Evolutionary conservation across 2,113 vertebrate genomes (phyloP), one percentile per base, ranked within the genome.

Genomic region (Oryzias woworae): DNA sequence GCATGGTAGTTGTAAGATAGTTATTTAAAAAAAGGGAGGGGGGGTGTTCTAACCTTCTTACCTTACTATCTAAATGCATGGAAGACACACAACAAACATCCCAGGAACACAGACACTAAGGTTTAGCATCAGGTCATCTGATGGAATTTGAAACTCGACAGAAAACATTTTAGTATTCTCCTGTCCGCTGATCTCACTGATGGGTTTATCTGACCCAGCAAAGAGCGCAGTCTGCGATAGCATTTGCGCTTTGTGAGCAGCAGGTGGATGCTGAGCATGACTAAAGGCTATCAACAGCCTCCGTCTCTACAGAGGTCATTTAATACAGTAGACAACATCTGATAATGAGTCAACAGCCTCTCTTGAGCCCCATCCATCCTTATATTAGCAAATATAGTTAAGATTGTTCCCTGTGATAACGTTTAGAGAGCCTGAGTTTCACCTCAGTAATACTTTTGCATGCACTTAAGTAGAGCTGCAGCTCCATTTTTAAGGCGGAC

Each of bases 351-450:
- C 73, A 75, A 74, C 72, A 73, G 82, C 70, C 17, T 18, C 43
- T 12, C 44, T 57, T 2, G 44, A 18, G 61, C 22, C 58, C 72
- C 86, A 89, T 90, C 78, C 78, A 79, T 89, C 75, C 64, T 23
- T 51, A 62, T 86, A 84, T 88, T 85, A 82, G 59, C 52, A 44
- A 77, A 88, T 75, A 79, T 48, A 58, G 69, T 58, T 52, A 31
- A 10, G 84, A 91, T 88, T 84, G 50, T 36, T 73, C 72, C 86
- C 85, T 84, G 83, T 71, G 88, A 91, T 91, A 90, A 18, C 6
- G 73, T n/a, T 59, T 16, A 63, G 23, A 57, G 17, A n/a, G 22
- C 24, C 7, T 18, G 12, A 69, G 46, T 15, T 53, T 36, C 48
- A 50, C 16, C 51, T 56, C 41, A 31, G 76, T 13, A 31, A 45